phyloP scores from a whole-genome alignment of 2,888 invertebrate species.

The Pammene aurita region DNA sequence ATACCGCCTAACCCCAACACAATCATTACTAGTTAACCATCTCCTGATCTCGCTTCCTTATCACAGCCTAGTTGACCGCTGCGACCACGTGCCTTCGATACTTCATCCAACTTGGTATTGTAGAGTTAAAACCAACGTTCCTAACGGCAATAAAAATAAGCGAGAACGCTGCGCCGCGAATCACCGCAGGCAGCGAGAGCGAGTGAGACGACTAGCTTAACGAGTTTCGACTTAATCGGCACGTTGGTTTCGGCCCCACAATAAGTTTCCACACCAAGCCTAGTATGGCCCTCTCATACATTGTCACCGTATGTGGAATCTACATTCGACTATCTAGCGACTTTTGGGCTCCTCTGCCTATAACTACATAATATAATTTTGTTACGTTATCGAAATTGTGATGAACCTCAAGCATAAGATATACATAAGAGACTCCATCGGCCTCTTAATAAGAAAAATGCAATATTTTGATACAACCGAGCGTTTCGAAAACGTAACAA shows the following conservation, averaged over 20 bases:
- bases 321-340: background rate
- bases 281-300: too few species aligned
- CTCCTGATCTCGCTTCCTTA: constrained; percentile 56
- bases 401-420: constrained; percentile 32
- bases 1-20: constrained; percentile 30
- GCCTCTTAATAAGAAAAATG: constrained; percentile 19
- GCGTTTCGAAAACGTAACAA: constrained; percentile 37
- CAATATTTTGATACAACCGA: constrained; percentile 25
- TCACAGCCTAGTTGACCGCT: constrained; percentile 77
- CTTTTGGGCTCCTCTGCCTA: constrained; percentile 29
- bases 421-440: constrained; percentile 13
- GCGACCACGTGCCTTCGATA: constrained; percentile 45
- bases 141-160: too few species aligned
- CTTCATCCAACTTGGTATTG: background rate
- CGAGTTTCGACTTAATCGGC: too few species aligned
- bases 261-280: too few species aligned
- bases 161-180: too few species aligned
- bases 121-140: too few species aligned
- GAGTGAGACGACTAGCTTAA: too few species aligned
- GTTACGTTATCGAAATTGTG: constrained; percentile 40
- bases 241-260: too few species aligned
- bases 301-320: background rate
- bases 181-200: too few species aligned
- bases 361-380: constrained; percentile 33
- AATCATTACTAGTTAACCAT: constrained; percentile 42